phyloP scores from a whole-genome alignment of 2,113 vertebrate species.

The Spea multiplicata region DNA sequence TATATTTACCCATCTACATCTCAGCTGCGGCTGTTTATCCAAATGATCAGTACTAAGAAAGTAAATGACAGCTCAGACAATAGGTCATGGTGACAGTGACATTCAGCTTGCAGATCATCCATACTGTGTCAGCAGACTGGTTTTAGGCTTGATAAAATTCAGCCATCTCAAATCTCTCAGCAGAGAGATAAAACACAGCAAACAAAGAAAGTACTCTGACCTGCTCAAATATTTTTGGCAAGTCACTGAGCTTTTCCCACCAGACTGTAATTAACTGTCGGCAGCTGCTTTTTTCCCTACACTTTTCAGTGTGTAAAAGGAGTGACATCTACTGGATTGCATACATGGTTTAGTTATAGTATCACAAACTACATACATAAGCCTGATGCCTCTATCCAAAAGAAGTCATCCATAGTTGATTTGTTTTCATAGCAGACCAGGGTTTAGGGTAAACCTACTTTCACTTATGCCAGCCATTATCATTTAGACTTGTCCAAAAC shows the following conservation, averaged over 20 bases:
- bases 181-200: slow-evolving; percentile 31
- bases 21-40: not conserved
- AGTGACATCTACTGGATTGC: slow-evolving; percentile 33
- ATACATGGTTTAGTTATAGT: not conserved
- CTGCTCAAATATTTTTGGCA: slow-evolving; percentile 36
- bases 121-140: slow-evolving; percentile 14
- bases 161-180: slow-evolving; percentile 20
- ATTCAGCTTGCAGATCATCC: slow-evolving; percentile 10
- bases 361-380: too few species aligned
- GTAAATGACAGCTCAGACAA: slow-evolving; percentile 2
- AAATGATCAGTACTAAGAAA: slow-evolving; percentile 13
- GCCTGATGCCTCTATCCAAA: too few species aligned
- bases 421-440: too few species aligned
- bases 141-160: slow-evolving; percentile 17
- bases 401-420: too few species aligned
- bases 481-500: too few species aligned
- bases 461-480: too few species aligned
- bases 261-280: slow-evolving; percentile 16
- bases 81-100: slow-evolving; percentile 36
- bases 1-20: not conserved
- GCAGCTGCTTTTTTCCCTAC: not conserved
- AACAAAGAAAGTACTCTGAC: slow-evolving; percentile 23
- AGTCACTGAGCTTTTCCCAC: not conserved
- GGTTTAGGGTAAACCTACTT: too few species aligned
- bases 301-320: not conserved